Conservation (phyloP, 2,113 vertebrate species). For the Lepidothrix coronata region DNA sequence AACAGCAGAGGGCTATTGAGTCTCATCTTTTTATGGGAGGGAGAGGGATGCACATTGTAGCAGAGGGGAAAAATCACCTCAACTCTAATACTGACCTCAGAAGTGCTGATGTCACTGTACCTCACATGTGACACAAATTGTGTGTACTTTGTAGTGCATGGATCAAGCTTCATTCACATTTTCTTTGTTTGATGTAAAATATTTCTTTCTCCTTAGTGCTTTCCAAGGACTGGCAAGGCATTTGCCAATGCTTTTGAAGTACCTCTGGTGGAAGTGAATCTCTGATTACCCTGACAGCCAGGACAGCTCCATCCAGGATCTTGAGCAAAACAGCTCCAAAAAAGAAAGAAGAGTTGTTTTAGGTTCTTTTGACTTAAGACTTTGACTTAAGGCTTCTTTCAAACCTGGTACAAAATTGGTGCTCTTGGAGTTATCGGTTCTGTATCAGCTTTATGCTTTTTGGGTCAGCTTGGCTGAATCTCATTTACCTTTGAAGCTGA, state of each 20-base stretch:
- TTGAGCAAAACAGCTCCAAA: not conserved
- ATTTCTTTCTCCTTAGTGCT: not conserved
- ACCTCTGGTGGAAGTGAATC: not conserved
- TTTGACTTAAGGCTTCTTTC: not conserved
- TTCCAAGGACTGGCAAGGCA: not conserved
- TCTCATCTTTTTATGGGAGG: no score
- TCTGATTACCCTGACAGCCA: not conserved
- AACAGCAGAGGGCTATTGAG: no score
- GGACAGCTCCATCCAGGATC: not conserved
- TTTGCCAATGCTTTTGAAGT: not conserved
- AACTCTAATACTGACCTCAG: no score
- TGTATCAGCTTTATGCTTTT: not conserved
- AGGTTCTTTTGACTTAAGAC: not conserved
- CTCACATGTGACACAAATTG: not conserved
- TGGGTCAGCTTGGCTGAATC: not conserved
- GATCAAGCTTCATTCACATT: not conserved
- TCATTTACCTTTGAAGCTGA: not conserved
- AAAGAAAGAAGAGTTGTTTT: fast-evolving
- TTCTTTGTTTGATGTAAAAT: not conserved
- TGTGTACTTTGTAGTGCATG: not conserved
- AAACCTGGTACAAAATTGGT: not conserved
- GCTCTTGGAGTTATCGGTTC: not conserved
- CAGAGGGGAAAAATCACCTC: no score
- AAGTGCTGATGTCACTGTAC: no score
- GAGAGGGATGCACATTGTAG: no score